Evolutionary conservation across 64 coral and sea anemone genomes (phyloP).

Genomic region (Catalaphyllia jardinei): DNA sequence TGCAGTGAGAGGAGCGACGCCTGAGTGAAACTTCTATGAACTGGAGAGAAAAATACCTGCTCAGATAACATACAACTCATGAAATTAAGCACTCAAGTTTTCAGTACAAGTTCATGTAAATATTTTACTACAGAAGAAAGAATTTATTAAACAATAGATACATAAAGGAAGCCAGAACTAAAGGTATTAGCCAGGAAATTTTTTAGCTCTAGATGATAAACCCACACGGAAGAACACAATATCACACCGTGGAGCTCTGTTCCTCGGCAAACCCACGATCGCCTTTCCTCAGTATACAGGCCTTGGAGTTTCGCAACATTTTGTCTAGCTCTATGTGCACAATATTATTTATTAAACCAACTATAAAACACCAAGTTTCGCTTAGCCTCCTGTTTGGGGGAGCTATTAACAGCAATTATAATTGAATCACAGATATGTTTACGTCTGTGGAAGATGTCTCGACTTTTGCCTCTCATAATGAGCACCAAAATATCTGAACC

Average conservation of each 20-base stretch:
- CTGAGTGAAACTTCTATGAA: not conserved
- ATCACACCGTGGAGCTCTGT: not conserved
- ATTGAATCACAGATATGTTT: constrained; percentile 35
- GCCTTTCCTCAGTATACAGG: not conserved
- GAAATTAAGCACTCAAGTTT: not conserved
- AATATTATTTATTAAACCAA: not conserved
- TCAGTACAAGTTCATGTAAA: not conserved
- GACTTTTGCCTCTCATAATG: not conserved
- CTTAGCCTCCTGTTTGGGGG: not conserved
- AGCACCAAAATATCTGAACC: not conserved
- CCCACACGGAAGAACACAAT: not conserved
- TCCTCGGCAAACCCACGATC: not conserved
- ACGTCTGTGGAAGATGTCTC: not conserved
- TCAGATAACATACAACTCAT: not conserved
- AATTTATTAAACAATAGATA: too few species aligned
- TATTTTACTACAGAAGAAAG: too few species aligned
- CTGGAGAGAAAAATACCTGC: not conserved
- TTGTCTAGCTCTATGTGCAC: not conserved
- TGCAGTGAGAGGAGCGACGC: not conserved
- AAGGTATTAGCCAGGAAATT: not conserved
- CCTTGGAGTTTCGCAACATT: not conserved
- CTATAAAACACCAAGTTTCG: not conserved
- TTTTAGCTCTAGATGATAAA: not conserved
- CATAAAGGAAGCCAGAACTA: not conserved
- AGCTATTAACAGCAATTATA: constrained; percentile 43